Evolutionary conservation across 2,797 vertebrate genomes (phyloP).

Genomic region (Brachymystax lenok): DNA sequence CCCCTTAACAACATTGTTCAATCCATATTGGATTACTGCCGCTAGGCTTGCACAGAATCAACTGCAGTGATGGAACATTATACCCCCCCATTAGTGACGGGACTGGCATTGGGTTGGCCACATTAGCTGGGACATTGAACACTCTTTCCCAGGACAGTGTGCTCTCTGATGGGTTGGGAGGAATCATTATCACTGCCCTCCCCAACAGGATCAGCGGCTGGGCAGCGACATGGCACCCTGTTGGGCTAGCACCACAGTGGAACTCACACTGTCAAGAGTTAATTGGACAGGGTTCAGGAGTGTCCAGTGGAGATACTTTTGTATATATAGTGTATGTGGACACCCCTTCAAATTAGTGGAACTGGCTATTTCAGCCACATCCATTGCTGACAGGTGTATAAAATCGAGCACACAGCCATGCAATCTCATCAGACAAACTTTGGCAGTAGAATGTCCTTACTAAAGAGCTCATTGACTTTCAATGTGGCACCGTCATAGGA

Average conservation of each 20-base stretch:
- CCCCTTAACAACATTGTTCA: constrained; percentile 26
- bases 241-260: not conserved
- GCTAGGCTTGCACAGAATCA: constrained; percentile 39
- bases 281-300: not conserved
- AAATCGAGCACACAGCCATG: too few relatives aligned
- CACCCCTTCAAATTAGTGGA: too few relatives aligned
- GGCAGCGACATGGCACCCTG: not conserved
- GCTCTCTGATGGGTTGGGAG: constrained; percentile 7
- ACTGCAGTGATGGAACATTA: constrained; percentile 19
- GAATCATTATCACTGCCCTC: not conserved
- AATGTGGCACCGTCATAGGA: too few relatives aligned
- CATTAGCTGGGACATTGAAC: constrained; percentile 37
- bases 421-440: too few relatives aligned
- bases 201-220: not conserved
- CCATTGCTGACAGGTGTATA: too few relatives aligned
- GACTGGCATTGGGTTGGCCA: constrained; percentile 27
- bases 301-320: not conserved
- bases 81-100: constrained; percentile 13
- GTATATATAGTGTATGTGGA: too few relatives aligned
- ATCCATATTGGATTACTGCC: constrained; percentile 45
- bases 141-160: constrained; percentile 28
- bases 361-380: too few relatives aligned
- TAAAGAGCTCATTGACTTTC: too few relatives aligned
- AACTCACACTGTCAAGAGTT: not conserved
- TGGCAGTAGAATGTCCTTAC: too few relatives aligned